Evolutionary conservation across 2,113 vertebrate genomes (phyloP), one percentile per base, ranked within the genome.

Genomic region (Hipposideros armiger): DNA sequence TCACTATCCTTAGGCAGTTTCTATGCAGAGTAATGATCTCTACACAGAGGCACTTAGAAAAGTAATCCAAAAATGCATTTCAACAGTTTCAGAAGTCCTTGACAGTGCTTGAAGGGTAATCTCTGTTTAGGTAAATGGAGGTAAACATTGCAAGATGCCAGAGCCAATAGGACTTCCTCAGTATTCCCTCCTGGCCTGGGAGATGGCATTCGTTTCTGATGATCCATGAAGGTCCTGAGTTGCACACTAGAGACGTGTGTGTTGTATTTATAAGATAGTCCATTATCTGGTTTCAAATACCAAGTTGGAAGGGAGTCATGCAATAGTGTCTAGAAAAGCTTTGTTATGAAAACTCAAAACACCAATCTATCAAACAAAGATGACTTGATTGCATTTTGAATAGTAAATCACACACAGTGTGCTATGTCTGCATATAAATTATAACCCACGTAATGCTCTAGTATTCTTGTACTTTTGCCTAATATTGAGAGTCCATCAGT

Each of bases 251-350:
- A 97, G 97, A 98, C 86, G 96, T 95, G 87, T 98, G 96, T 97
- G 91, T 87, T 98, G 82, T 97, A 95, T 97, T 98, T 98, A 95
- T 96, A 98, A 95, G 87, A 97, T 97, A 97, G 97, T 93, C 98
- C 96, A 98, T 97, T 86, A 96, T 97, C 97, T 98, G 98, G 96
- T 98, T 98, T 98, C 98, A 97, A 98, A 97, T 86, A 98, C 47
- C 58, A 95, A 86, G 74, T 96, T n/a, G 88, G 95, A 98, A 22
- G 96, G 77, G 90, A 98, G 66, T 87, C 96, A 54, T 91, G 97
- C 91, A 98, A 96, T 60, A 90, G 91, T 77, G 88, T 95, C 95
- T 97, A 97, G 97, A 98, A 98, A 97, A 97, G 96, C 95, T 97
- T 95, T 97, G 96, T 98, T 98, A 97, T 54, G 80, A 97, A 98